Evolutionary conservation across 2,888 invertebrate species (phyloP).

Genomic region (Spodoptera picta): DNA sequence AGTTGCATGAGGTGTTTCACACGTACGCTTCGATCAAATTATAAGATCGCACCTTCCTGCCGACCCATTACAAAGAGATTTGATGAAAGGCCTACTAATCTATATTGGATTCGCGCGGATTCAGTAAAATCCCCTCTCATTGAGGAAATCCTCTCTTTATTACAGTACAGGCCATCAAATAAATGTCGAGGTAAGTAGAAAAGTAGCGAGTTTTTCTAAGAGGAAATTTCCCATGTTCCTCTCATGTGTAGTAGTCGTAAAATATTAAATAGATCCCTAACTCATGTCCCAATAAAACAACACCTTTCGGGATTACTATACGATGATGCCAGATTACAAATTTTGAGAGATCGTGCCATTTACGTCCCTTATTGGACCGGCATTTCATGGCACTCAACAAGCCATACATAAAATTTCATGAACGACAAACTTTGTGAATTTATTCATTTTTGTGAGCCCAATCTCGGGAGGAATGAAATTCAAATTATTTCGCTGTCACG

Average conservation of each 20-base stretch:
- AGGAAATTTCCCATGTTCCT: constrained; percentile 13
- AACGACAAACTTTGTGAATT: constrained; percentile 29
- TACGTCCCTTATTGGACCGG: constrained; percentile 24
- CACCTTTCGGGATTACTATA: constrained; percentile 38
- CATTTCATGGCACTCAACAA: constrained; percentile 6
- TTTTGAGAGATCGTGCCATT: constrained; percentile 20
- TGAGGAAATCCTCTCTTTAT: constrained; percentile 42
- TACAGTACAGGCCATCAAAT: constrained; percentile 40
- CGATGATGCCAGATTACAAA: constrained; percentile 2
- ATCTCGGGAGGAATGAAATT: constrained; percentile 15
- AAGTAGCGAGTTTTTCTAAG: constrained; percentile 17
- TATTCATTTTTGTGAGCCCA: constrained; percentile 27
- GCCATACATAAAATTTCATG: constrained; percentile 14
- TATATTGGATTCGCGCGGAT: constrained; percentile 55
- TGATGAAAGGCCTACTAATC: constrained; percentile 52
- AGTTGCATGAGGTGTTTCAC: constrained; percentile 5
- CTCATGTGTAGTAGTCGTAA: constrained; percentile 39
- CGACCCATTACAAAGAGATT: constrained; percentile 49
- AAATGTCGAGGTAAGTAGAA: constrained; percentile 22
- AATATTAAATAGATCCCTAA: constrained; percentile 31
- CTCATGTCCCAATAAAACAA: constrained; percentile 38
- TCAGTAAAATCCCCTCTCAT: constrained; percentile 39
- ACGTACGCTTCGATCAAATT: constrained; percentile 21
- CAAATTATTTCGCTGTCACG: constrained; percentile 16
- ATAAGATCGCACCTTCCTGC: constrained; percentile 32